These are phyloP conservation scores for Schizaphis graminum DNA, from an alignment of 2,888 invertebrate species.

Conservation along the genomic window DNA sequence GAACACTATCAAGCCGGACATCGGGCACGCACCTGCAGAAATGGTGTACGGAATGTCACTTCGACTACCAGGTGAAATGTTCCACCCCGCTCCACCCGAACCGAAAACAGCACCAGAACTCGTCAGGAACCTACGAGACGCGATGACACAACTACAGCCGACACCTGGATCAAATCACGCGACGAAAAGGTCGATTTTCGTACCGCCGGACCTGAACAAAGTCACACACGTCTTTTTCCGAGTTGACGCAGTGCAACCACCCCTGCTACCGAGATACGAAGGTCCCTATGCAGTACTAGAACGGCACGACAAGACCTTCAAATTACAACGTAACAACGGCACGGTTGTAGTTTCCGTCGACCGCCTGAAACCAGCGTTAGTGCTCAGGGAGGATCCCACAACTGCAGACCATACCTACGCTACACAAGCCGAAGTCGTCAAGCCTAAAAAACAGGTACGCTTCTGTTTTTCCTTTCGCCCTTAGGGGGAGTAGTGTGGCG, in stretches of 20 bases:
- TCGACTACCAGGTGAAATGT: background rate
- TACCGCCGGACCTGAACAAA: constrained; percentile 34
- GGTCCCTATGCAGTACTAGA: constrained; percentile 58
- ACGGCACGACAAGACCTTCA: constrained; percentile 45
- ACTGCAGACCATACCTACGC: too few species aligned
- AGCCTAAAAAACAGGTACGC: too few species aligned
- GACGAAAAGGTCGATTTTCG: constrained; percentile 15
- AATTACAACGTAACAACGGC: background rate
- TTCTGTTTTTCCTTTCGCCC: too few species aligned
- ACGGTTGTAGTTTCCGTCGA: constrained; percentile 6
- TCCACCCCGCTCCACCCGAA: background rate
- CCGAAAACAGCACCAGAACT: background rate
- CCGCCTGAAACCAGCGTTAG: constrained; percentile 48
- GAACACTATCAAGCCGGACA: background rate
- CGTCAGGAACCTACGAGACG: background rate
- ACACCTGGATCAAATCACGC: background rate
- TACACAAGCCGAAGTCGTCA: too few species aligned
- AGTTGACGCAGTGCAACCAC: constrained; percentile 58
- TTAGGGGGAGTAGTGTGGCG: too few species aligned
- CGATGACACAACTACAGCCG: background rate
- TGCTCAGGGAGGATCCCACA: background rate
- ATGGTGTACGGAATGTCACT: background rate
- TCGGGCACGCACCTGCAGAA: background rate
- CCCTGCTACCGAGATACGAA: constrained; percentile 62
- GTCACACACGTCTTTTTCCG: constrained; percentile 61